Conservation (phyloP, 2,113 vertebrate genomes). For the Bubo blakistoni region DNA sequence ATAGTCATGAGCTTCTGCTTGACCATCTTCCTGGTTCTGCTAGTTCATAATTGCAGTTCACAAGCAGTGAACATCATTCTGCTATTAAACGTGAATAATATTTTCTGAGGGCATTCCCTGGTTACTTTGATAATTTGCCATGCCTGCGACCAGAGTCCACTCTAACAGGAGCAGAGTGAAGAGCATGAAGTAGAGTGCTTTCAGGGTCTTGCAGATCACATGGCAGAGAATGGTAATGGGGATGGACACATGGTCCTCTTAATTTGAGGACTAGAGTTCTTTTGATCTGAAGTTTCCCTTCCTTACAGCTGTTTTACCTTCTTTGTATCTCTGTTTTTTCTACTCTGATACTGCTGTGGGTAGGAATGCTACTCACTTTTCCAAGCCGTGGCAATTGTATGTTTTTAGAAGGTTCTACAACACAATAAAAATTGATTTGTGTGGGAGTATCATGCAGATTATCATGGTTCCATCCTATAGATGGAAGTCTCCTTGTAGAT, state of each 20-base stretch:
- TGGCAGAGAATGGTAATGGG: background rate
- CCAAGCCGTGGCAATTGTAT: background rate
- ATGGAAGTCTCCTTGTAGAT: background rate
- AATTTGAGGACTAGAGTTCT: background rate
- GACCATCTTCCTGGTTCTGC: background rate
- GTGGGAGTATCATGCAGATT: background rate
- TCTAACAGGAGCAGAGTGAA: background rate
- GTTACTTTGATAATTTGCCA: background rate
- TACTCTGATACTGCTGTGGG: background rate
- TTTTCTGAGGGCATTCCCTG: background rate
- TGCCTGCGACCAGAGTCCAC: background rate
- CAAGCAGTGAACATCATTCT: background rate
- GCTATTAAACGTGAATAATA: background rate
- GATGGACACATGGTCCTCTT: background rate
- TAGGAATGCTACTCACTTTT: background rate
- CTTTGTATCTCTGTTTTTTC: background rate
- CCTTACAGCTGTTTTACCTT: background rate
- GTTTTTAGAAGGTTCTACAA: background rate
- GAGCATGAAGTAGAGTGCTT: background rate
- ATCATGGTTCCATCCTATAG: background rate
- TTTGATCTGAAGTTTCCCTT: background rate
- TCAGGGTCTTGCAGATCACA: background rate
- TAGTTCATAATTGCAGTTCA: background rate
- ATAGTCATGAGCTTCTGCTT: background rate
- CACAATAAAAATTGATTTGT: background rate